Evolutionary conservation across 2,888 invertebrate species (phyloP).

Genomic region (Platycheirus albimanus): DNA sequence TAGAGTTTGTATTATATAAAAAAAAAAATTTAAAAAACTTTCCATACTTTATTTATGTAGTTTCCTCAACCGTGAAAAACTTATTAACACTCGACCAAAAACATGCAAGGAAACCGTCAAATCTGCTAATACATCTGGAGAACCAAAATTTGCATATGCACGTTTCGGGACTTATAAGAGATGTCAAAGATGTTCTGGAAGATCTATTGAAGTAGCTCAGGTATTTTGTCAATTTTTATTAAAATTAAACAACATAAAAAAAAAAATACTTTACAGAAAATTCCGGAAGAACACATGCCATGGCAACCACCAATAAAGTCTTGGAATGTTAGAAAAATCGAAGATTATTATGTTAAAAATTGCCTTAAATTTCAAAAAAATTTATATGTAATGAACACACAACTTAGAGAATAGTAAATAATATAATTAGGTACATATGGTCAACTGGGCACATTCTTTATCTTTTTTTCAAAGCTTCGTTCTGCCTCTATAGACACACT

Average conservation of each 20-base stretch:
- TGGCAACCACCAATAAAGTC: conserved; percentile 80
- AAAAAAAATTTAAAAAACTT: no score
- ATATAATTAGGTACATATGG: no score
- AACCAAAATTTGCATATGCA: conserved; percentile 16
- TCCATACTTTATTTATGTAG: no score
- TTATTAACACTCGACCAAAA: conserved; percentile 78
- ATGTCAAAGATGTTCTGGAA: conserved; percentile 65
- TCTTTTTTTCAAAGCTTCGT: no score
- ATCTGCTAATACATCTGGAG: not conserved
- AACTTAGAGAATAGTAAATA: no score
- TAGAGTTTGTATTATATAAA: no score
- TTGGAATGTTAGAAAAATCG: conserved; percentile 77
- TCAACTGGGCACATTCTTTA: no score
- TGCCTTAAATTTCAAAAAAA: no score
- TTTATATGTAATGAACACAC: no score
- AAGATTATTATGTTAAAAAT: conserved; percentile 51
- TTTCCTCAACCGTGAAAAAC: conserved; percentile 81
- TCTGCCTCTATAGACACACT: no score
- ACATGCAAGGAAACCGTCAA: conserved; percentile 57
- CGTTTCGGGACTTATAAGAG: conserved; percentile 34
- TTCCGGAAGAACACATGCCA: conserved; percentile 81
- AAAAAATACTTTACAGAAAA: conserved; percentile 73
- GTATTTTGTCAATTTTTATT: conserved; percentile 21
- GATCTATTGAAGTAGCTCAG: conserved; percentile 36
- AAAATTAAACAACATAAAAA: not conserved